A percentile compares a stretch with the other conserved stretches of the same genome.
Conservation (phyloP, 2,888 invertebrate genomes). For the Zhuqinia jingwanae region DNA sequence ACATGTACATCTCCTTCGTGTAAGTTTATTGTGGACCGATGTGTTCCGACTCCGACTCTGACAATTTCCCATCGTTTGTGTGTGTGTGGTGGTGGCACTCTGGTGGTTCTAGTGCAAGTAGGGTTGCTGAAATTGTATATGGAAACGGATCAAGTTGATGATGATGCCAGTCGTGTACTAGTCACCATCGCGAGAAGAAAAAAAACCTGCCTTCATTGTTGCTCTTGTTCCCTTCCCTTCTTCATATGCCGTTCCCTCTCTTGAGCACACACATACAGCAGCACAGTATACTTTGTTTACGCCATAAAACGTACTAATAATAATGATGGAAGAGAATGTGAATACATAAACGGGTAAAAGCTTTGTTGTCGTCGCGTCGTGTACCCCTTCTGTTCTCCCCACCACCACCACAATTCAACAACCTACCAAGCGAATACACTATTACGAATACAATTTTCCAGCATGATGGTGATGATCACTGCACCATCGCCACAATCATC, state of each 20-base stretch:
- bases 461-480: background rate
- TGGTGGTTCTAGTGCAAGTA: slow-evolving; percentile 8
- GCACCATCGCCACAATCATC: background rate
- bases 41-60: slow-evolving; percentile 59
- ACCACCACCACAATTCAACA: background rate
- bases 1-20: slow-evolving; percentile 22
- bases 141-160: slow-evolving; percentile 21
- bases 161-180: slow-evolving; percentile 37
- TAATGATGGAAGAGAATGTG: background rate
- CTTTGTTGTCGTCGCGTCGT: no score
- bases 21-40: slow-evolving; percentile 51
- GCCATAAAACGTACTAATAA: background rate
- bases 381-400: background rate
- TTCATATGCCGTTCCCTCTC: background rate
- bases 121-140: slow-evolving; percentile 23
- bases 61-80: slow-evolving; percentile 57
- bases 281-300: slow-evolving; percentile 1
- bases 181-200: background rate
- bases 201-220: slow-evolving; percentile 62
- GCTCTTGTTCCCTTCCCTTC: slow-evolving; percentile 30
- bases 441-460: background rate
- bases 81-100: no score
- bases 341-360: background rate
- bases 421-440: background rate
- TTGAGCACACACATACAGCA: background rate